Percentiles rank a stretch among this genome's conserved stretches.
phyloP scores from a whole-genome alignment of 1,140 invertebrate genomes.

The Catajapyx aquilonaris region DNA sequence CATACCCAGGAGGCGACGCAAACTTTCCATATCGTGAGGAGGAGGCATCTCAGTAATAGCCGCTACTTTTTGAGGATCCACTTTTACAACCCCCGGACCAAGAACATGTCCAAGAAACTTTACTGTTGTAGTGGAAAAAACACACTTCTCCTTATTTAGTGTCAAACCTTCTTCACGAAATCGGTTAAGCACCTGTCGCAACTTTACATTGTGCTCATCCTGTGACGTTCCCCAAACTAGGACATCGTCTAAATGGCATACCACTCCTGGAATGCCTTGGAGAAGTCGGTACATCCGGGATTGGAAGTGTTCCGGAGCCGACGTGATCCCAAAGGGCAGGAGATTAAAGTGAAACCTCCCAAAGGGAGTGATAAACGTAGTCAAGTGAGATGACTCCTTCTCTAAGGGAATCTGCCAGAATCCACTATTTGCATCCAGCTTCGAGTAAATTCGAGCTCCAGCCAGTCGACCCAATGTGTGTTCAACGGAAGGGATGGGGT shows the following conservation, averaged over 20 bases:
- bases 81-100: slow-evolving; percentile 14
- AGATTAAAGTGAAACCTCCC: slow-evolving; percentile 13
- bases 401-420: slow-evolving; percentile 14
- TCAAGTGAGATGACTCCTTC: slow-evolving; percentile 9
- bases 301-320: slow-evolving; percentile 6
- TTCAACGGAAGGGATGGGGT: too few relatives aligned
- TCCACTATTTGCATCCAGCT: slow-evolving; percentile 12
- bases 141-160: slow-evolving; percentile 16
- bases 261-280: slow-evolving; percentile 15
- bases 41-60: slow-evolving; percentile 16
- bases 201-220: too few relatives aligned
- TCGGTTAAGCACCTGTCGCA: too few relatives aligned
- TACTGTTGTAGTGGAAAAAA: too few relatives aligned
- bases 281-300: too few relatives aligned
- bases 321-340: slow-evolving; percentile 14
- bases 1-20: slow-evolving; percentile 21
- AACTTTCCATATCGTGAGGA: slow-evolving; percentile 17
- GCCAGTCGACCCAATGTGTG: slow-evolving; percentile 3
- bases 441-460: slow-evolving; percentile 10
- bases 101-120: slow-evolving; percentile 20
- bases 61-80: slow-evolving; percentile 16
- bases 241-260: slow-evolving; percentile 19
- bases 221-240: too few relatives aligned
- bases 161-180: slow-evolving; percentile 17
- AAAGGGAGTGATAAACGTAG: slow-evolving; percentile 15